These are phyloP conservation scores for Mesocricetus auratus DNA, from an alignment of 2,113 vertebrate species.

Conservation along the genomic window DNA sequence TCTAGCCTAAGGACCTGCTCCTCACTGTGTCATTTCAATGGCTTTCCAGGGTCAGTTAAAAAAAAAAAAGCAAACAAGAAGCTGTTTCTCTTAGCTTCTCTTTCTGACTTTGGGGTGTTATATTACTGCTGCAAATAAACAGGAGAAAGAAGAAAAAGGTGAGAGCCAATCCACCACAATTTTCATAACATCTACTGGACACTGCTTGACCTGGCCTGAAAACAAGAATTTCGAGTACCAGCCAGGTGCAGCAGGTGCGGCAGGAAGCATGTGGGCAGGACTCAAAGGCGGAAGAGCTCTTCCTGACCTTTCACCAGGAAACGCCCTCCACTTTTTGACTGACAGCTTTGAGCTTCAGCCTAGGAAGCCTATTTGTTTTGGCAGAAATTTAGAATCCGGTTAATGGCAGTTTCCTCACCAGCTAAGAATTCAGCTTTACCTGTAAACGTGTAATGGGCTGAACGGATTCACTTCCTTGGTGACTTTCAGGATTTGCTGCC, in stretches of 20 bases:
- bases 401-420: constrained; percentile 9
- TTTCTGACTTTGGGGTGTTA: constrained; percentile 14
- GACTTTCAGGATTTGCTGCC: background rate
- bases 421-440: constrained; percentile 33
- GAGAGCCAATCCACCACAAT: background rate
- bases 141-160: background rate
- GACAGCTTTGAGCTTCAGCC: constrained; percentile 15
- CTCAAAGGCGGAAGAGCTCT: background rate
- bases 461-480: background rate
- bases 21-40: background rate
- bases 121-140: background rate
- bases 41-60: background rate
- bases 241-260: background rate
- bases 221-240: background rate
- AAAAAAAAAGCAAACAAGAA: background rate
- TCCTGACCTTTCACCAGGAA: background rate
- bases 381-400: constrained; percentile 49
- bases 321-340: background rate
- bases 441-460: background rate
- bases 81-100: background rate
- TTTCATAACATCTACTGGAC: background rate
- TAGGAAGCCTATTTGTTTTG: constrained; percentile 39
- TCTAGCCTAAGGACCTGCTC: background rate
- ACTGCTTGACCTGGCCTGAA: background rate
- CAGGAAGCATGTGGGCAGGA: background rate